Conservation (phyloP, 2,113 vertebrate species). For the Phyllostomus hastatus region DNA sequence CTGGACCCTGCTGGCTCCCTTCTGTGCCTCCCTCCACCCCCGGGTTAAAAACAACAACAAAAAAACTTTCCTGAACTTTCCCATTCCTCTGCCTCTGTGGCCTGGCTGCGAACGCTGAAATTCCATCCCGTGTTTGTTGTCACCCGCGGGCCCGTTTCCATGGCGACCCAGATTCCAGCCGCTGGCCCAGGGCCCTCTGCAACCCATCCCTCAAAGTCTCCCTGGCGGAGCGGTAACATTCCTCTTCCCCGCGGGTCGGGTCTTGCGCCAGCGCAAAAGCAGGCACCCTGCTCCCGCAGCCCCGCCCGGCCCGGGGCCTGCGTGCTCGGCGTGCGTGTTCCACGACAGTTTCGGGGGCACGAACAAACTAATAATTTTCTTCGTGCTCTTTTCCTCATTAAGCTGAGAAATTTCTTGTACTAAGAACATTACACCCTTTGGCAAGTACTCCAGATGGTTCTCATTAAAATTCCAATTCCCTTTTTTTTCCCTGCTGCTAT, state of each 20-base stretch:
- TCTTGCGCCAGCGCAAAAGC: background rate
- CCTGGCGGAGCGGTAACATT: conserved; percentile 64
- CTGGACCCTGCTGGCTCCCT: background rate
- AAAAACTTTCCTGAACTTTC: conserved; percentile 67
- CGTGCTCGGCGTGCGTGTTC: background rate
- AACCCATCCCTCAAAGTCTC: conserved; percentile 76
- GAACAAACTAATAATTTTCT: background rate
- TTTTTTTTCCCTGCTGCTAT: background rate
- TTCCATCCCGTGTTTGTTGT: conserved; percentile 81
- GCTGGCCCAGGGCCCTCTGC: conserved; percentile 73
- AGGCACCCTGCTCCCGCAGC: background rate
- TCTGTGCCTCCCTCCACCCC: background rate
- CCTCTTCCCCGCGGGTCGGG: background rate
- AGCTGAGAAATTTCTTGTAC: conserved; percentile 57
- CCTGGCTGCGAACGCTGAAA: conserved; percentile 72
- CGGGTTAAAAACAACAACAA: background rate
- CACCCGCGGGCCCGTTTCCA: conserved; percentile 74
- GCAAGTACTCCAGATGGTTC: conserved; percentile 77
- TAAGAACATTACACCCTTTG: conserved; percentile 63
- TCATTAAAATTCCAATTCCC: conserved; percentile 76
- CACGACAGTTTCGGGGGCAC: background rate
- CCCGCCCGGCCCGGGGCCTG: background rate
- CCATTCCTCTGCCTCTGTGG: conserved; percentile 64
- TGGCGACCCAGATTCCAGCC: conserved; percentile 79
- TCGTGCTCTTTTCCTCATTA: conserved; percentile 3